Conservation (phyloP, 2,888 invertebrate species). For the Eurois occulta region DNA sequence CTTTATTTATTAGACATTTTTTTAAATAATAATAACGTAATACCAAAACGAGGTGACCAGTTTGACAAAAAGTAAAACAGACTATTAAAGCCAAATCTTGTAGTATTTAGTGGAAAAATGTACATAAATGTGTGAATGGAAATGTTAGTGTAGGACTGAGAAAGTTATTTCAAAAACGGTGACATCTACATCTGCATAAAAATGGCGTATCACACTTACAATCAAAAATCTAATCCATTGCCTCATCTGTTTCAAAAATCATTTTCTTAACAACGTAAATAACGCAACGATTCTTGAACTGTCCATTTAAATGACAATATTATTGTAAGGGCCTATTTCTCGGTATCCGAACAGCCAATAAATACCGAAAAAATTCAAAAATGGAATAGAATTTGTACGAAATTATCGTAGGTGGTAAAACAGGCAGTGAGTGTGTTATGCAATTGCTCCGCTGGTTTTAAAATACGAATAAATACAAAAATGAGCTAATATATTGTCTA, state of each 20-base stretch:
- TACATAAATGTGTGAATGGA: slow-evolving; percentile 64
- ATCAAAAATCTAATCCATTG: background rate
- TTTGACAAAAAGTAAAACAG: slow-evolving; percentile 73
- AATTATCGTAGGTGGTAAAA: no score
- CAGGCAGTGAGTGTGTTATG: background rate
- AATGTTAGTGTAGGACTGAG: slow-evolving; percentile 50
- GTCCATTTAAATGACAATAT: background rate
- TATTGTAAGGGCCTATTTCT: no score
- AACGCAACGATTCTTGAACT: background rate
- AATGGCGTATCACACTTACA: background rate
- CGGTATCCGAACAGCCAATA: no score
- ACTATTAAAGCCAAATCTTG: slow-evolving; percentile 68
- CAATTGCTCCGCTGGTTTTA: background rate
- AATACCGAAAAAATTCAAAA: no score
- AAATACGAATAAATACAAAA: background rate
- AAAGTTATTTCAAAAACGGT: slow-evolving; percentile 7
- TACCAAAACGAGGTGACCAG: slow-evolving; percentile 87
- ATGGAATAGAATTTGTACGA: no score
- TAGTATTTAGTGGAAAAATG: slow-evolving; percentile 69
- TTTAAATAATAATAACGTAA: slow-evolving; percentile 68
- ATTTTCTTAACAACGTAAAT: background rate
- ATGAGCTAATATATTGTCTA: background rate
- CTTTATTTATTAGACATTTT: slow-evolving; percentile 65
- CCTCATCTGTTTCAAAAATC: background rate
- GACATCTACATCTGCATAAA: background rate